Conservation (phyloP, 2,797 vertebrate species). For the Hippocampus kuda region DNA sequence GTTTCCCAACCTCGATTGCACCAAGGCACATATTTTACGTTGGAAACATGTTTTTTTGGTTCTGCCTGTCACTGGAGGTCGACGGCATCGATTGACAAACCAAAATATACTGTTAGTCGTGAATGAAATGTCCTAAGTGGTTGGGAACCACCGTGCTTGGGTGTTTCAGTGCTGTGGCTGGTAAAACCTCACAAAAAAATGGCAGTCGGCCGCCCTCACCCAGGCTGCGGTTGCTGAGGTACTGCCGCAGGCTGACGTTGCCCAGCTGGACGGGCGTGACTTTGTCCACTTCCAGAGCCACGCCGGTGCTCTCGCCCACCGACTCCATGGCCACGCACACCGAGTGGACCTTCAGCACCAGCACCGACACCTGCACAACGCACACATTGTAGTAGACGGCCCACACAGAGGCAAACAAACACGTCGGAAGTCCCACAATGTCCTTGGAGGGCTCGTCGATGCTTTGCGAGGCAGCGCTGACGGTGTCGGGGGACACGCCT, state of each 20-base stretch:
- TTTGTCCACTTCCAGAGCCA: conserved; percentile 82
- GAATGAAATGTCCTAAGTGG: not conserved
- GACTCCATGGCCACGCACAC: conserved; percentile 82
- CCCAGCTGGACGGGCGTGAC: conserved; percentile 83
- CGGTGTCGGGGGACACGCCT: conserved; percentile 80
- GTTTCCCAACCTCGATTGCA: not conserved
- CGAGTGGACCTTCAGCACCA: conserved; percentile 86
- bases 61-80: too few relatives aligned
- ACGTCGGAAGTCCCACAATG: conserved; percentile 61
- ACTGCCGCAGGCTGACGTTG: conserved; percentile 86
- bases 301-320: conserved; percentile 77
- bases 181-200: not conserved
- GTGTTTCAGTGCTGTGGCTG: not conserved
- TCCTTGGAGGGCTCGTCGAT: conserved; percentile 81
- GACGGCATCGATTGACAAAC: too few relatives aligned
- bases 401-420: not conserved
- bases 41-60: too few relatives aligned
- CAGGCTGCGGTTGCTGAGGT: conserved; percentile 85
- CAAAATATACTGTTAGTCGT: too few relatives aligned
- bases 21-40: not conserved
- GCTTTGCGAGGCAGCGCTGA: conserved; percentile 86
- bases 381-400: not conserved
- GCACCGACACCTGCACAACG: conserved; percentile 80
- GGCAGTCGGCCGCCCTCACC: conserved; percentile 64
- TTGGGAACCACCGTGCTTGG: not conserved